These are phyloP conservation scores for Axis porcinus DNA, from an alignment of 2,113 vertebrate genomes.

Conservation along the genomic window DNA sequence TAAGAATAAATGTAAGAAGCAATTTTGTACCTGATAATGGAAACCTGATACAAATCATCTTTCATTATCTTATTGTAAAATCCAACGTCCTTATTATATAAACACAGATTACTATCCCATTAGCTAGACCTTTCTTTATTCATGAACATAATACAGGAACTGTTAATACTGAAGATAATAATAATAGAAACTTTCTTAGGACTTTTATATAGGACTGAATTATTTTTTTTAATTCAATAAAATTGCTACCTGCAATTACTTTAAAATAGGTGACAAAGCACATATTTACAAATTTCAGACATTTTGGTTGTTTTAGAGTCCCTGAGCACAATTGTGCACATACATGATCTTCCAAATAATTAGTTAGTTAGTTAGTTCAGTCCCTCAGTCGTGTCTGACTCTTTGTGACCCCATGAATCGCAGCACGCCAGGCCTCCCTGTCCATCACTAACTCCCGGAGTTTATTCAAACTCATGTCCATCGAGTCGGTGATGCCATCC, in stretches of 20 bases:
- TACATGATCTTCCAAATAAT: background rate
- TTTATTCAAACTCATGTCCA: no score
- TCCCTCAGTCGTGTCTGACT: no score
- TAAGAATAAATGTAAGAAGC: background rate
- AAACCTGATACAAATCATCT: constrained; percentile 35
- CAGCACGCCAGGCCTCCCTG: no score
- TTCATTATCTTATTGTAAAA: constrained; percentile 51
- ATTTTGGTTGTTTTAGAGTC: background rate
- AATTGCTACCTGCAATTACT: background rate
- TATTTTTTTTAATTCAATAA: background rate
- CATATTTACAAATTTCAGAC: background rate
- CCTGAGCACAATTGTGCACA: fast-evolving
- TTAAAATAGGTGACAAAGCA: background rate
- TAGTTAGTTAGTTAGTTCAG: background rate
- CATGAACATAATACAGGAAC: background rate
- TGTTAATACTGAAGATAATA: background rate
- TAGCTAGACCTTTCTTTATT: background rate
- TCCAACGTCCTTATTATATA: background rate
- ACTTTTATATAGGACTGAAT: background rate
- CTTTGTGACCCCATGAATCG: no score
- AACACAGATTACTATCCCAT: constrained; percentile 32
- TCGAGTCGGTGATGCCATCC: no score
- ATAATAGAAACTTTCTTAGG: background rate
- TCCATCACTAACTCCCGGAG: no score
- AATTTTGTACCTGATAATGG: constrained; percentile 11